A percentile compares a stretch with the other conserved stretches of the same genome.
phyloP scores from a whole-genome alignment of 1,140 invertebrate species.

The Belonocnema kinseyi region DNA sequence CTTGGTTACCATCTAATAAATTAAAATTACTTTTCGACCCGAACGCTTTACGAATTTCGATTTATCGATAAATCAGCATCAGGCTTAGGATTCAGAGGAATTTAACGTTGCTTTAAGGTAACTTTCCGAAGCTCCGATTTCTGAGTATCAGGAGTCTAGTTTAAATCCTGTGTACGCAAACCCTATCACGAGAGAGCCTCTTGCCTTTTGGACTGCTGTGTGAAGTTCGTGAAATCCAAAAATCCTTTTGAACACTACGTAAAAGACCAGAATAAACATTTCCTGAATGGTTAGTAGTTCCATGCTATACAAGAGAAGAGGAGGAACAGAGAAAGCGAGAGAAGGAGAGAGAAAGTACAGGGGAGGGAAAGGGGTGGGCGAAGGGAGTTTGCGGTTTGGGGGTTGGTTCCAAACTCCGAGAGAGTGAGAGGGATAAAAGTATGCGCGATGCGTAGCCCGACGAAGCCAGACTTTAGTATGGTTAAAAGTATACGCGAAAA shows the following conservation, averaged over 20 bases:
- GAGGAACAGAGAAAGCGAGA: constrained; percentile 40
- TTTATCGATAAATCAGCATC: too few species aligned
- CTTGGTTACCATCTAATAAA: too few species aligned
- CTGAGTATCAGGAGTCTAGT: neutral
- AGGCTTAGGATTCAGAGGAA: too few species aligned
- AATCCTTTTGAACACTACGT: constrained; percentile 59
- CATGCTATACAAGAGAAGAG: constrained; percentile 33
- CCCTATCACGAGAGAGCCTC: neutral
- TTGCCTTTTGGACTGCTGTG: neutral
- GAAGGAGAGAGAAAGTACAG: constrained; percentile 33
- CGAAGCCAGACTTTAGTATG: constrained; percentile 44
- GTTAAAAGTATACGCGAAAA: constrained; percentile 56
- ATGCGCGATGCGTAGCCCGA: constrained; percentile 35
- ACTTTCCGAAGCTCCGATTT: neutral
- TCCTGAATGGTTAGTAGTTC: constrained; percentile 70
- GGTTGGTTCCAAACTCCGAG: constrained; percentile 61
- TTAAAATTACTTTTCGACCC: too few species aligned
- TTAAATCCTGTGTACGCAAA: neutral
- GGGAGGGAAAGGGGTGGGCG: constrained; percentile 35
- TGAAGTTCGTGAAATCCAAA: constrained; percentile 58
- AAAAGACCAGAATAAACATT: constrained; percentile 70
- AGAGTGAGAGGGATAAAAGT: constrained; percentile 53
- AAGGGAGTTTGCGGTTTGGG: constrained; percentile 66
- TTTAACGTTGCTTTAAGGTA: neutral
- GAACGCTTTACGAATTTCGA: too few species aligned